A percentile compares a stretch with the other conserved stretches of the same genome.
phyloP scores from a whole-genome alignment of 2,113 vertebrate species.

The Zosterops pallidus region DNA sequence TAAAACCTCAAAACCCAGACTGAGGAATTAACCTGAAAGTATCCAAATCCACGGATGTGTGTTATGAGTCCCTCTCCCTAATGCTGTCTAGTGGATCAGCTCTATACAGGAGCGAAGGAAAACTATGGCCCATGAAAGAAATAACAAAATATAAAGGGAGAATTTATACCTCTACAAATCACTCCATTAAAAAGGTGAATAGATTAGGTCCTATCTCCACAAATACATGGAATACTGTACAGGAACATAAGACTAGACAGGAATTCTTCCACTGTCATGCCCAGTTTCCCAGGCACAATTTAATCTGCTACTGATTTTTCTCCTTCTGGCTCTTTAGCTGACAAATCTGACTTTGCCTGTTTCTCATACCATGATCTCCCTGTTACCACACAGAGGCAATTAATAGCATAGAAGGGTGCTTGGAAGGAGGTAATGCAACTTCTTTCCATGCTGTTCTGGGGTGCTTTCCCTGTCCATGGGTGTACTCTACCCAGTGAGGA shows the following conservation, averaged over 20 bases:
- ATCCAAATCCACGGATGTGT: not conserved
- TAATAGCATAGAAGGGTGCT: not conserved
- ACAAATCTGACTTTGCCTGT: not conserved
- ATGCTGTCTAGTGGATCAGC: not conserved
- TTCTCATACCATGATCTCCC: not conserved
- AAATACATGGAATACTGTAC: not conserved
- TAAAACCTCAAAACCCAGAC: not conserved
- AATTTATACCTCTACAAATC: not conserved
- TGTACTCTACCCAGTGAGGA: not conserved
- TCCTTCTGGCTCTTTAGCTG: not conserved
- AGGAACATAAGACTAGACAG: not conserved
- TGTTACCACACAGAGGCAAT: not conserved
- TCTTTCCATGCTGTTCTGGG: not conserved
- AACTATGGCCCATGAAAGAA: not conserved
- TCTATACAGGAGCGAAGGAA: not conserved
- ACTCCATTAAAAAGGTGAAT: not conserved
- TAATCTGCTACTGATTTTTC: not conserved
- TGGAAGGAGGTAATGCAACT: not conserved
- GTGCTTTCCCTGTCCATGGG: not conserved
- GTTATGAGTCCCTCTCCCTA: not conserved
- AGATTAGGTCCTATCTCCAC: not conserved
- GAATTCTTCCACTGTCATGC: not conserved
- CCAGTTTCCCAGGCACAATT: not conserved
- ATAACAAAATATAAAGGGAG: not conserved
- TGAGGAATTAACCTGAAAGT: not conserved